Conservation (phyloP, 2,797 vertebrate species). For the Podarcis lilfordi region DNA sequence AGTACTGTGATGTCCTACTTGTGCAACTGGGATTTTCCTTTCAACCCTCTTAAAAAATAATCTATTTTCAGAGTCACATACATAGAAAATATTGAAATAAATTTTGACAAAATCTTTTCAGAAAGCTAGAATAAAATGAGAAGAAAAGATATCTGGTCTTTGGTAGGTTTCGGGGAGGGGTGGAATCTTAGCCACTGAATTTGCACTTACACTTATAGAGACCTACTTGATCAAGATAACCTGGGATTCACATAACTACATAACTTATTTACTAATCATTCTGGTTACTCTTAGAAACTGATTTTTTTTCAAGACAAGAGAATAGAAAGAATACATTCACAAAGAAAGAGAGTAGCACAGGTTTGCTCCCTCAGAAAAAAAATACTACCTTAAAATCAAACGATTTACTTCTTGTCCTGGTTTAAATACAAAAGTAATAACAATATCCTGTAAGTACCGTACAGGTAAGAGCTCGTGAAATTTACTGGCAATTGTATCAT, state of each 20-base stretch:
- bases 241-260: conserved; percentile 4
- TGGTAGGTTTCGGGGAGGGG: neutral
- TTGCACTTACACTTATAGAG: neutral
- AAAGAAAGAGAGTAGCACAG: neutral
- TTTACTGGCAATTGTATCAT: neutral
- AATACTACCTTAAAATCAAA: neutral
- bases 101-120: neutral
- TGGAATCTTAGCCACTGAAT: neutral
- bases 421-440: neutral
- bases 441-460: neutral
- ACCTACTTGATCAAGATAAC: neutral
- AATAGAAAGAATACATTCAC: neutral
- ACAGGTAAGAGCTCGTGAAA: neutral
- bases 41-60: neutral
- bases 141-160: neutral
- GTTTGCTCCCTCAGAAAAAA: neutral
- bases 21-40: no score
- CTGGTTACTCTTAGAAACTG: neutral
- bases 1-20: no score
- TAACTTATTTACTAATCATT: conserved; percentile 1
- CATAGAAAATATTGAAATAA: neutral
- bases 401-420: neutral
- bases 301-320: neutral
- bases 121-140: neutral
- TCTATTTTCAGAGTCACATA: neutral